These are phyloP conservation scores for Clarias pachynema DNA, from an alignment of 2,797 vertebrate genomes.

Conservation along the genomic window DNA sequence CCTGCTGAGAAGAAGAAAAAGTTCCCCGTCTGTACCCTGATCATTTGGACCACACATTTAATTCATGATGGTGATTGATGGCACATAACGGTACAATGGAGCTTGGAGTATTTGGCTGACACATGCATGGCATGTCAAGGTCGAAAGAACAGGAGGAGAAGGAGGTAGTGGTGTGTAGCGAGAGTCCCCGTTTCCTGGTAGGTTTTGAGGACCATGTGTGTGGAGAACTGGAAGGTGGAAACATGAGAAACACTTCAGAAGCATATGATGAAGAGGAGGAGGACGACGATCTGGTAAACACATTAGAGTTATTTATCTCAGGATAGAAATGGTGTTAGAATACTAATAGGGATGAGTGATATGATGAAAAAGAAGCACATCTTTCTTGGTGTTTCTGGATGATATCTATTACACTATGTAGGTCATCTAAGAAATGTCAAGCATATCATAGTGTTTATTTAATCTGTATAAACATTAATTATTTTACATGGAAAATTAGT, in stretches of 20 bases:
- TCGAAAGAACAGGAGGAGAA: slow-evolving; percentile 26
- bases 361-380: not conserved
- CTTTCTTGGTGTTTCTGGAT: not conserved
- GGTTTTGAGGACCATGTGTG: slow-evolving; percentile 79
- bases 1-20: not conserved
- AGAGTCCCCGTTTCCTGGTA: slow-evolving; percentile 38
- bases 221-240: slow-evolving; percentile 65
- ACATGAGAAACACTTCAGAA: slow-evolving; percentile 77
- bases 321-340: not conserved
- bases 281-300: slow-evolving; percentile 51
- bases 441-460: not conserved
- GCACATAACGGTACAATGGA: slow-evolving; percentile 34
- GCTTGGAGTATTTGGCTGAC: slow-evolving; percentile 44
- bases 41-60: slow-evolving; percentile 11
- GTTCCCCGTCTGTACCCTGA: not conserved
- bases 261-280: slow-evolving; percentile 77
- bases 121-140: slow-evolving; percentile 49
- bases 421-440: not conserved
- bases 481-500: not conserved
- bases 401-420: not conserved
- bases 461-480: not conserved
- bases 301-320: not conserved
- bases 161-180: not conserved
- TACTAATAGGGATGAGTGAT: not conserved
- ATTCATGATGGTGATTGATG: slow-evolving; percentile 35